Evolutionary conservation across 2,113 vertebrate species (phyloP).

Genomic region (Panthera tigris): DNA sequence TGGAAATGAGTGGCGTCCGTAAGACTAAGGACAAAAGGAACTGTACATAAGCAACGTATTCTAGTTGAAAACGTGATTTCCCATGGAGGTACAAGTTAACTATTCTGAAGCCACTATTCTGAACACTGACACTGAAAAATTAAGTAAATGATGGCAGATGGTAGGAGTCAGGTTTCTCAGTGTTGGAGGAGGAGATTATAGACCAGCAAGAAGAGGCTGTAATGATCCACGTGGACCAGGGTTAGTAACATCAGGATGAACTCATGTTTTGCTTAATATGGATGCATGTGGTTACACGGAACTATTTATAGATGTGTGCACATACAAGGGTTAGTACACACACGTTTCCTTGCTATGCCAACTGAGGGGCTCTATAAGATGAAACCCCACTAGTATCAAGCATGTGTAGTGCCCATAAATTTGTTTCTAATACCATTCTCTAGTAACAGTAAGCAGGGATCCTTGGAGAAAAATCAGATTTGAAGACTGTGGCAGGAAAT

Average conservation of each 20-base stretch:
- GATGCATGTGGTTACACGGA: neutral
- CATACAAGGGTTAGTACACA: neutral
- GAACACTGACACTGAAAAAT: neutral
- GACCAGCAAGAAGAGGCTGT: neutral
- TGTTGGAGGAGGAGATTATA: neutral
- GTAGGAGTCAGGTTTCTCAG: neutral
- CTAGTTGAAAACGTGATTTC: neutral
- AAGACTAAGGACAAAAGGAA: neutral
- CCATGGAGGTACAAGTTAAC: neutral
- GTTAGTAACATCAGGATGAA: neutral
- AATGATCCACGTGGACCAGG: neutral
- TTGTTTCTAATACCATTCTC: neutral
- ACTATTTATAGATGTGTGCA: neutral
- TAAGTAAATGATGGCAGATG: neutral
- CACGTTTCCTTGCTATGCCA: neutral
- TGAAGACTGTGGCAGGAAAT: neutral
- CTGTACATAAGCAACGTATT: too few relatives aligned
- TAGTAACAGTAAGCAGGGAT: neutral
- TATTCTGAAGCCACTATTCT: neutral
- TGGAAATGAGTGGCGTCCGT: neutral
- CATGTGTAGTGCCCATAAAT: neutral
- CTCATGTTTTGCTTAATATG: neutral
- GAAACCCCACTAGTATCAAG: neutral
- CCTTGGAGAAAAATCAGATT: neutral
- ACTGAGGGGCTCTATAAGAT: neutral